Conservation (phyloP, 2,797 vertebrate genomes). For the Onychomys torridus region DNA sequence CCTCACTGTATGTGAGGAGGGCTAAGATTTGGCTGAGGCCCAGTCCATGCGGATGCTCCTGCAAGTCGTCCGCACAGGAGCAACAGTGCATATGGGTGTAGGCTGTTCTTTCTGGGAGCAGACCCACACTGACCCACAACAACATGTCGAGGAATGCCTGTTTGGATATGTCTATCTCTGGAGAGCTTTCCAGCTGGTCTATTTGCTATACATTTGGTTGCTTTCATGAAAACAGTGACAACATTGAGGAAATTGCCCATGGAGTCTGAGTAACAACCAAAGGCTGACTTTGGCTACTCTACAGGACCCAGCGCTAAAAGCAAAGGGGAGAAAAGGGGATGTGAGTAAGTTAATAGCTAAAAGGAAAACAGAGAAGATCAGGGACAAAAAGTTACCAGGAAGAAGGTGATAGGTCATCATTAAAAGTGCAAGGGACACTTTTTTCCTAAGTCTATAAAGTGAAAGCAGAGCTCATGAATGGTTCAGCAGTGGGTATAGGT, state of each 20-base stretch:
- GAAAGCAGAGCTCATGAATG: background rate
- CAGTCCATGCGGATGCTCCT: slow-evolving; percentile 55
- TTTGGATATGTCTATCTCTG: slow-evolving; percentile 61
- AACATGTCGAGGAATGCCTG: slow-evolving; percentile 68
- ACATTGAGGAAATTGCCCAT: slow-evolving; percentile 65
- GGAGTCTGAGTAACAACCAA: slow-evolving; percentile 65
- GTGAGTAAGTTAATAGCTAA: background rate
- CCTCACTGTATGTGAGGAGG: slow-evolving; percentile 59
- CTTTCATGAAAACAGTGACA: slow-evolving; percentile 78
- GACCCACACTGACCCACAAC: slow-evolving; percentile 70
- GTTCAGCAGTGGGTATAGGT: background rate
- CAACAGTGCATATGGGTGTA: slow-evolving; percentile 75
- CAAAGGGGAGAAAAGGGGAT: background rate
- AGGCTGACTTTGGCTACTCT: slow-evolving; percentile 56
- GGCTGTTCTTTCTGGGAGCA: slow-evolving; percentile 77
- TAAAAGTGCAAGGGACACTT: background rate
- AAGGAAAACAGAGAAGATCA: background rate
- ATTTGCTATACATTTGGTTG: slow-evolving; percentile 81
- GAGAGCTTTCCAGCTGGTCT: slow-evolving; percentile 81
- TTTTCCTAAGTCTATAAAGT: background rate
- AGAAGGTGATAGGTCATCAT: background rate
- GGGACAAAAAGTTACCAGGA: background rate
- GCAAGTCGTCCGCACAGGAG: slow-evolving; percentile 43
- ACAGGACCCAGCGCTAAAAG: slow-evolving; percentile 9
- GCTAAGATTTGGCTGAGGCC: slow-evolving; percentile 68